These are phyloP conservation scores for Aspidiotus destructor DNA, from an alignment of 2,888 invertebrate genomes.

Conservation along the genomic window DNA sequence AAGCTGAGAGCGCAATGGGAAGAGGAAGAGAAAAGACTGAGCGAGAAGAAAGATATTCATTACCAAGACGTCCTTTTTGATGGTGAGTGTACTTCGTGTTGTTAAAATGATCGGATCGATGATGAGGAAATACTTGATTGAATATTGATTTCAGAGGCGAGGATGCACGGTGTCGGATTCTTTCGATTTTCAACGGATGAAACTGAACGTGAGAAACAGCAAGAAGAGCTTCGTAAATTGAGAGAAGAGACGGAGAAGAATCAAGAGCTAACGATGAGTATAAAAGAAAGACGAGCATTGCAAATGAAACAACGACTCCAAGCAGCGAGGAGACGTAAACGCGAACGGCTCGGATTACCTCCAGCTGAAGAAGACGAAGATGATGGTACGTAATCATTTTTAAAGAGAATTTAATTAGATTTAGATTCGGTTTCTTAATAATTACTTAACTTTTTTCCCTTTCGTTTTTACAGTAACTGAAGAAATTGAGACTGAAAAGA, in stretches of 20 bases:
- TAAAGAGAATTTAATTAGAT: not conserved
- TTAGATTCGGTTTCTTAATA: not conserved
- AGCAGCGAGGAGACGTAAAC: conserved; percentile 62
- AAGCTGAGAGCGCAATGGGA: conserved; percentile 80
- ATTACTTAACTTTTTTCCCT: not conserved
- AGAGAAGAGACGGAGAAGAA: conserved; percentile 60
- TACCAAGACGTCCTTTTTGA: conserved; percentile 87
- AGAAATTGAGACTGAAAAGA: conserved; percentile 4
- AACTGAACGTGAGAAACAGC: conserved; percentile 64
- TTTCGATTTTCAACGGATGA: conserved; percentile 84
- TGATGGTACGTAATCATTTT: conserved; percentile 14
- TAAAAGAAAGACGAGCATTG: conserved; percentile 51
- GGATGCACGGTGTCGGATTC: conserved; percentile 86
- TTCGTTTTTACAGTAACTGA: not conserved
- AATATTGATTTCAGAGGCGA: conserved; percentile 57
- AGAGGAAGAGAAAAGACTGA: conserved; percentile 62
- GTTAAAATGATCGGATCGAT: not conserved
- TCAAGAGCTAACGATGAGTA: conserved; percentile 55
- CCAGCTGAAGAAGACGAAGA: conserved; percentile 44
- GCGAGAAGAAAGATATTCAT: conserved; percentile 66
- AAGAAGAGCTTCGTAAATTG: conserved; percentile 61
- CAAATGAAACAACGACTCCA: conserved; percentile 59
- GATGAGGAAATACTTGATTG: not conserved
- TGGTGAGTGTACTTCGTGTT: conserved; percentile 47
- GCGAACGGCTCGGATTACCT: conserved; percentile 62